Evolutionary conservation across 2,888 invertebrate genomes (phyloP).

Genomic region (Cheilosia soror): DNA sequence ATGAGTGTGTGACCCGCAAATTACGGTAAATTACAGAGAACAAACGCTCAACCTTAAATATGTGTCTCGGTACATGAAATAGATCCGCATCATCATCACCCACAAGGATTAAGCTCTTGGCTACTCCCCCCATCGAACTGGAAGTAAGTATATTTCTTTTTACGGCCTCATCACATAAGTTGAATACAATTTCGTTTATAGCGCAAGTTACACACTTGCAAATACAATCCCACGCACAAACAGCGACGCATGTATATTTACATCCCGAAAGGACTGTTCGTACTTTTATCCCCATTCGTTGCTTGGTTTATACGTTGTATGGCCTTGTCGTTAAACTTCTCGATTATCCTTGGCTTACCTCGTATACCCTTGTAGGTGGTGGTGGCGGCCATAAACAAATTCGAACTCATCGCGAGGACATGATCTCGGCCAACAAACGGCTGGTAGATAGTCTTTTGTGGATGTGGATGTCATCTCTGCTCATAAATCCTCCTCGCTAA

Average conservation of each 20-base stretch:
- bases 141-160: conserved; percentile 23
- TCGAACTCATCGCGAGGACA: conserved; percentile 13
- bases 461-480: not conserved
- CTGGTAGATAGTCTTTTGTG: not conserved
- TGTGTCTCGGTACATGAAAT: conserved; percentile 34
- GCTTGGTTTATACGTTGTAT: conserved; percentile 12
- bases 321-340: conserved; percentile 7
- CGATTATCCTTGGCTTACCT: conserved; percentile 24
- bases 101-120: conserved; percentile 16
- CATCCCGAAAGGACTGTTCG: conserved; percentile 10
- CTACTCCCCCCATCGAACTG: not conserved
- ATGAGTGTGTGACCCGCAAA: conserved; percentile 34
- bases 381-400: not conserved
- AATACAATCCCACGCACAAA: not conserved
- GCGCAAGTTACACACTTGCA: conserved; percentile 30
- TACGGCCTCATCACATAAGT: conserved; percentile 26
- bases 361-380: not conserved
- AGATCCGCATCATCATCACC: conserved; percentile 34
- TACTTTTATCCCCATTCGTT: conserved; percentile 3
- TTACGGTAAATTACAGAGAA: conserved; percentile 34
- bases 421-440: not conserved
- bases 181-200: conserved; percentile 41
- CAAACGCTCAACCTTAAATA: conserved; percentile 32
- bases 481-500: not conserved
- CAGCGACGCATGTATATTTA: conserved; percentile 1